These are phyloP conservation scores for Neodiprion pinetum DNA, from an alignment of 1,140 invertebrate genomes.

Conservation along the genomic window DNA sequence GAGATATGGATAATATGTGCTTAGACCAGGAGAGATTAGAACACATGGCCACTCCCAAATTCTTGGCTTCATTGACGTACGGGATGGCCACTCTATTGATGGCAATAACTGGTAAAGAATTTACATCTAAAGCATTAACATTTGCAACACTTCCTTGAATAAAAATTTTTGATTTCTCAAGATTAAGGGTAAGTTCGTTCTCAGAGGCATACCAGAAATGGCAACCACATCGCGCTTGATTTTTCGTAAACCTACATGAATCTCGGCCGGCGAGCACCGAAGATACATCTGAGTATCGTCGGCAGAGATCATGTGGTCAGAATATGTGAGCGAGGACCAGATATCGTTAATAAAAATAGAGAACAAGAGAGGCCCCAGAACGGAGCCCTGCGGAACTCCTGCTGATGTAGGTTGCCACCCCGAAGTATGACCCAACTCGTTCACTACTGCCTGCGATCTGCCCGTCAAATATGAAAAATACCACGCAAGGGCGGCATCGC, in stretches of 20 bases:
- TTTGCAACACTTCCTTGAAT: neutral
- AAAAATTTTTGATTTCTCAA: neutral
- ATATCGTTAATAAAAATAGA: slow-evolving; percentile 17
- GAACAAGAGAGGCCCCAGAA: slow-evolving; percentile 2
- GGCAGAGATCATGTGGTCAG: neutral
- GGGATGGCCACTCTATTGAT: neutral
- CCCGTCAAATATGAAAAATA: neutral
- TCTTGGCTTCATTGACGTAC: neutral
- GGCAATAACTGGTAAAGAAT: neutral
- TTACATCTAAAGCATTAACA: neutral
- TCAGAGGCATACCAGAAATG: neutral
- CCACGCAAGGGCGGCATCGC: neutral
- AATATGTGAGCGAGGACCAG: neutral
- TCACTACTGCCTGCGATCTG: neutral
- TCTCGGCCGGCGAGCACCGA: neutral
- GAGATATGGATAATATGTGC: neutral
- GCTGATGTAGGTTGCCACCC: neutral
- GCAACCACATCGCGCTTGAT: neutral
- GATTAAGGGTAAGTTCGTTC: slow-evolving; percentile 10
- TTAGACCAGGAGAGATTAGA: slow-evolving; percentile 15
- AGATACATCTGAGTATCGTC: slow-evolving; percentile 20
- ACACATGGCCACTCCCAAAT: slow-evolving; percentile 6
- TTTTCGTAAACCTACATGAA: neutral
- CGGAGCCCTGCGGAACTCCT: neutral
- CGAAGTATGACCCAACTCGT: neutral